Percentiles rank a stretch among this genome's conserved stretches.
These are phyloP conservation scores for Drosophila willistoni DNA, from an alignment of 1,140 invertebrate genomes.

Conservation along the genomic window DNA sequence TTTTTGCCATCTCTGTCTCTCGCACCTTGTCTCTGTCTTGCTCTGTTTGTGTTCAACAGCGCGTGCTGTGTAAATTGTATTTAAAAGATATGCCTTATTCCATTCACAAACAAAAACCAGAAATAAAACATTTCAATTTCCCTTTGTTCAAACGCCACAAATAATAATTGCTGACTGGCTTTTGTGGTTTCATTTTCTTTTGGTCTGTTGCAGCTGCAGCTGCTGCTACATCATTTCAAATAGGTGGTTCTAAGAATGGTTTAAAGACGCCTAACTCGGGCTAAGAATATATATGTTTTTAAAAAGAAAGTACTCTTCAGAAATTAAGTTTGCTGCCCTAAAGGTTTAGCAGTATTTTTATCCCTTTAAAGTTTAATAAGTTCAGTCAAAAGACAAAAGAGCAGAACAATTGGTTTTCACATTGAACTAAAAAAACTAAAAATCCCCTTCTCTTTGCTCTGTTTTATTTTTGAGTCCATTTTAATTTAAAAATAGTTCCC, in stretches of 20 bases:
- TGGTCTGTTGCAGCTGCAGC: slow-evolving; percentile 28
- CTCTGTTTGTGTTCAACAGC: slow-evolving; percentile 36
- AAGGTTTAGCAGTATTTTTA: background rate
- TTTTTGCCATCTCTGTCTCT: slow-evolving; percentile 25
- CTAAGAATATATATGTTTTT: background rate
- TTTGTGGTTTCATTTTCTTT: slow-evolving; percentile 33
- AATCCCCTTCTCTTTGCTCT: too few species aligned
- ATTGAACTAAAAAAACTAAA: too few species aligned
- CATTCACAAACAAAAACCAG: slow-evolving; percentile 44
- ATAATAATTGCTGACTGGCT: slow-evolving; percentile 72
- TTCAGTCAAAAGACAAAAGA: too few species aligned
- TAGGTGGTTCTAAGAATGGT: slow-evolving; percentile 70
- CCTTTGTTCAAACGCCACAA: slow-evolving; percentile 69
- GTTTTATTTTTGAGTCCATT: too few species aligned
- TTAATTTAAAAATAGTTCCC: too few species aligned
- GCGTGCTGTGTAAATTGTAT: slow-evolving; percentile 79
- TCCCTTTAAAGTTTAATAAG: too few species aligned
- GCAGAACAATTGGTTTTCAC: too few species aligned
- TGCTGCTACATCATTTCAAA: slow-evolving; percentile 23
- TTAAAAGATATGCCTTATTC: slow-evolving; percentile 64
- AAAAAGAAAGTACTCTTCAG: background rate
- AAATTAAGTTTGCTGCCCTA: too few species aligned
- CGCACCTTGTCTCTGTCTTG: slow-evolving; percentile 17
- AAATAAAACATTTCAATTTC: slow-evolving; percentile 56
- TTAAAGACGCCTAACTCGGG: slow-evolving; percentile 19